Evolutionary conservation across 2,888 invertebrate species (phyloP), one percentile per base, ranked within the genome.

Genomic region (Chymomyza amoena): DNA sequence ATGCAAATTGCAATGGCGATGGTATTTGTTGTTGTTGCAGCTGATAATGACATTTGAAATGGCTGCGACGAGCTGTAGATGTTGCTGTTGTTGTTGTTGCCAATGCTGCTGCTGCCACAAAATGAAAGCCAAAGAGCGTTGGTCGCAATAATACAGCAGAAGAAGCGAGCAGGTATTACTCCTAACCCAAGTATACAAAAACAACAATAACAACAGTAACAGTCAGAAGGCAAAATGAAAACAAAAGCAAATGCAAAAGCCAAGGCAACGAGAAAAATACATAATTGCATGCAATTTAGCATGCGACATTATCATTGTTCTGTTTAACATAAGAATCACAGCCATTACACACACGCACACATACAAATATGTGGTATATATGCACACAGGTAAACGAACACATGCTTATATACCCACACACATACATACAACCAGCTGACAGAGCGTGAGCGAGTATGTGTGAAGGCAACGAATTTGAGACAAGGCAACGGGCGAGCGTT

Each of bases 221-320:
- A 28, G 57, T 32, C 10, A 45, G 57, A 61, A 66, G 69, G 59
- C 54, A 76, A 74, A 45, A 13, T 45, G 32, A 52, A 64, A 70
- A 70, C 73, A 56, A 20, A 65, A 65, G 60, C 45, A 36, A 50
- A 56, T 61, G 39, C 10, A 51, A 61, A 56, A 51, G 13, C 13
- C 54, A 80, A 75, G 36, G 36, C 72, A 72, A 69, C 16, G 54
- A 70, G 76, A 77, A 86, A 83, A 89, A 87, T 85, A 78, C 83
- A 89, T 90, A 90, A 90, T 90, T 90, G 88, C 89, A 88, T 86
- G 90, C 90, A 90, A 90, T 90, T 90, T 90, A 81, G 76, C 89
- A 84, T 87, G 83, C 84, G 90, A 84, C 87, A 87, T 89, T 90
- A 87, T 90, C 88, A 82, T 89, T 89, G 85, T 88, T 89, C 78